Conservation (phyloP, 1,140 invertebrate genomes). For the Hyphantria cunea region DNA sequence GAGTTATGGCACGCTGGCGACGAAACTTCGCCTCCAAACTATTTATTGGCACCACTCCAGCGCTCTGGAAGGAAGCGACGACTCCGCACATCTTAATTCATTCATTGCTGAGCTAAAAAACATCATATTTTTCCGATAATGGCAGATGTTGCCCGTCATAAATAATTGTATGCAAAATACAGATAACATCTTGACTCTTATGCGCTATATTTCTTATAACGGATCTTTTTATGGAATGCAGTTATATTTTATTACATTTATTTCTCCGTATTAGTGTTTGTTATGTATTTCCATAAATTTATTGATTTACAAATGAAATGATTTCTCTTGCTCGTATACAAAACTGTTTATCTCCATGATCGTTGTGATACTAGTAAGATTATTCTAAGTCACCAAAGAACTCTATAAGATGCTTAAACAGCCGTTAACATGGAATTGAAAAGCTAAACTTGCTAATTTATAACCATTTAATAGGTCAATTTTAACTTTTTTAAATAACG, state of each 20-base stretch:
- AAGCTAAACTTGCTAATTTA: background rate
- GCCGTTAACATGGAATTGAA: conserved; percentile 3
- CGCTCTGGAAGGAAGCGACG: conserved; percentile 51
- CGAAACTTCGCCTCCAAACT: conserved; percentile 63
- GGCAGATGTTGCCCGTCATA: conserved; percentile 45
- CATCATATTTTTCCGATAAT: conserved; percentile 69
- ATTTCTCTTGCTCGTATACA: conserved; percentile 1
- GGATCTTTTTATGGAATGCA: conserved; percentile 3
- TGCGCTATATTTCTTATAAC: conserved; percentile 5
- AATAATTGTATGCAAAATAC: conserved; percentile 13
- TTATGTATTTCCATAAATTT: background rate
- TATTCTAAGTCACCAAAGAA: conserved; percentile 7
- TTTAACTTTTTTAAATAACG: too few species aligned
- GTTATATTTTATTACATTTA: conserved; percentile 9
- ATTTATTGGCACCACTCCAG: conserved; percentile 74
- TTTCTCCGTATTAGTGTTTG: conserved; percentile 1
- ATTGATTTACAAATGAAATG: conserved; percentile 6
- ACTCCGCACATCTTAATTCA: conserved; percentile 65
- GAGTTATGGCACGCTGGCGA: conserved; percentile 56
- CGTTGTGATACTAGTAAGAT: conserved; percentile 6
- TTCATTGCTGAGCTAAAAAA: conserved; percentile 70
- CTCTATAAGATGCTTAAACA: background rate
- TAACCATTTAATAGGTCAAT: background rate
- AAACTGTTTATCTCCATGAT: conserved; percentile 8
- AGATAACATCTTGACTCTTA: conserved; percentile 3